These are phyloP conservation scores for Coturnix japonica DNA, from an alignment of 2,113 vertebrate species.

Conservation along the genomic window DNA sequence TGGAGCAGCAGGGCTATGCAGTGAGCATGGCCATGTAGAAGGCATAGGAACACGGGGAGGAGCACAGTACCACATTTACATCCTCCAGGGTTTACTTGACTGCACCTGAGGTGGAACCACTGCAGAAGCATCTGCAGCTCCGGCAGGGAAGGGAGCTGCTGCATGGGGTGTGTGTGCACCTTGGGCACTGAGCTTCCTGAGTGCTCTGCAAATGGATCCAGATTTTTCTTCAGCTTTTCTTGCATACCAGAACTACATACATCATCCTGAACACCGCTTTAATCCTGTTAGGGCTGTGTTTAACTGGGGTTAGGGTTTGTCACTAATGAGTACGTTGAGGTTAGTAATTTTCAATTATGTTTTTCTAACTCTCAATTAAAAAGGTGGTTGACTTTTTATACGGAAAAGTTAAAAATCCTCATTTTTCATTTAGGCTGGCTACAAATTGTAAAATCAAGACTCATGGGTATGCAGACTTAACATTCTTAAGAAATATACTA, in stretches of 20 bases:
- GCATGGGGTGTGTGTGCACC: accelerated
- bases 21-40: not conserved
- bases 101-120: not conserved
- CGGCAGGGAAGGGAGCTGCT: not conserved
- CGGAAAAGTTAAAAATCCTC: conserved; percentile 3
- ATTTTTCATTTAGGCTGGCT: conserved; percentile 32
- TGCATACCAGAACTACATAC: conserved; percentile 30
- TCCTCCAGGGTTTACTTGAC: not conserved
- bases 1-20: not conserved
- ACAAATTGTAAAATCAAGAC: not conserved
- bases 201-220: not conserved
- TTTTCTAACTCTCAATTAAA: conserved; percentile 59
- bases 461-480: not conserved
- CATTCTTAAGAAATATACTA: conserved; percentile 42
- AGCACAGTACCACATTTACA: not conserved
- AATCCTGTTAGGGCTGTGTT: conserved; percentile 57
- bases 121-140: not conserved
- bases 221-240: conserved; percentile 31
- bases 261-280: conserved; percentile 42
- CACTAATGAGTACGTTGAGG: conserved; percentile 51
- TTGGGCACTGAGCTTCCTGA: accelerated
- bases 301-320: conserved; percentile 55
- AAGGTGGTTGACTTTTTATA: conserved; percentile 59
- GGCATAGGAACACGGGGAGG: not conserved
- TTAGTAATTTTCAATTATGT: conserved; percentile 58